A percentile compares a stretch with the other conserved stretches of the same genome.
phyloP scores from a whole-genome alignment of 1,140 invertebrate genomes.

The Drosophila tani region DNA sequence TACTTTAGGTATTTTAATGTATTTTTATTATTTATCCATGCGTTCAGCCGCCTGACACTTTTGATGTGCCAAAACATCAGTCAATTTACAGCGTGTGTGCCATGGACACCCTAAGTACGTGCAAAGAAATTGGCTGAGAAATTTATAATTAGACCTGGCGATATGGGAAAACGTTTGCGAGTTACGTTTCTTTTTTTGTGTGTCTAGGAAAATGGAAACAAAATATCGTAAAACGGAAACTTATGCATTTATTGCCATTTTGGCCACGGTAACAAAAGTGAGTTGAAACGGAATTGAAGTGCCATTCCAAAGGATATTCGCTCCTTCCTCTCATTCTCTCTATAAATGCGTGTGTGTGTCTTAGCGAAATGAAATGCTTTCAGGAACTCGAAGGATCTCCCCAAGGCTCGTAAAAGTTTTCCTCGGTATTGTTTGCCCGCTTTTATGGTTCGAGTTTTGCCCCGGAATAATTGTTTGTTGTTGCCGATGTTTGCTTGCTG shows the following conservation, averaged over 20 bases:
- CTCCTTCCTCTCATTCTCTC: slow-evolving; percentile 3
- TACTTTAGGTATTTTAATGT: slow-evolving; percentile 7
- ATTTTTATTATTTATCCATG: slow-evolving; percentile 8
- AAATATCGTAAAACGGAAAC: slow-evolving; percentile 82
- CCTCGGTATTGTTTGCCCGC: slow-evolving; percentile 67
- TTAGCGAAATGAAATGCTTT: slow-evolving; percentile 65
- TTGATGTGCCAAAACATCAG: slow-evolving; percentile 28
- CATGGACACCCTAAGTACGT: neutral
- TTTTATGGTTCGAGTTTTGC: slow-evolving; percentile 69
- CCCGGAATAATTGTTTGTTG: slow-evolving; percentile 72
- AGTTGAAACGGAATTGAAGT: slow-evolving; percentile 55
- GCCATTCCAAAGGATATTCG: slow-evolving; percentile 49
- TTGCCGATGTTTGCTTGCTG: slow-evolving; percentile 58
- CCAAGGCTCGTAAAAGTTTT: slow-evolving; percentile 72
- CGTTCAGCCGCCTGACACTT: neutral
- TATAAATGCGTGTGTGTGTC: slow-evolving; percentile 10
- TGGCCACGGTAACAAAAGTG: slow-evolving; percentile 36
- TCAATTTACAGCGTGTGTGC: neutral
- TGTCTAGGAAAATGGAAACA: slow-evolving; percentile 61
- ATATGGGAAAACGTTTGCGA: neutral
- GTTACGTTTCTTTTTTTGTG: neutral
- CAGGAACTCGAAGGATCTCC: slow-evolving; percentile 45
- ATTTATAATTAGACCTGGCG: slow-evolving; percentile 29
- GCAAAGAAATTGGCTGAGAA: slow-evolving; percentile 12
- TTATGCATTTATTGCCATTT: slow-evolving; percentile 80